These are phyloP conservation scores for Smutsia gigantea DNA, from an alignment of 2,797 vertebrate genomes.

Conservation along the genomic window DNA sequence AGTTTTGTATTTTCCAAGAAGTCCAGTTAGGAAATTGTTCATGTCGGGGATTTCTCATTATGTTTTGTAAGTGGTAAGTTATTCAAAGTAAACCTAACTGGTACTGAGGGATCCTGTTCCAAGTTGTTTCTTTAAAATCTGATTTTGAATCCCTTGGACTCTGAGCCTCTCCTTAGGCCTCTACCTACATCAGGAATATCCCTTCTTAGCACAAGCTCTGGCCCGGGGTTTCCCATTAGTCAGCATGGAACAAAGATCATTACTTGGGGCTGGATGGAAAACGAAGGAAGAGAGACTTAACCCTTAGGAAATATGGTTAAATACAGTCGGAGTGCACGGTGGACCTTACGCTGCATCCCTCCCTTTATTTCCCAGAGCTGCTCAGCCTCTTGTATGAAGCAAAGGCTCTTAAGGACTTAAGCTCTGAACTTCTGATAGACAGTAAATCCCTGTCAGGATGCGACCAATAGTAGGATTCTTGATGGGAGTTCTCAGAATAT, in stretches of 20 bases:
- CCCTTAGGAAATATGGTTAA: not conserved
- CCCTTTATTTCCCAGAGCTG: not conserved
- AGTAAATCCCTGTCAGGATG: not conserved
- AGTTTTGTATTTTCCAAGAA: constrained; percentile 33
- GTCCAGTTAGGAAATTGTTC: not conserved
- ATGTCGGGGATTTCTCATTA: not conserved
- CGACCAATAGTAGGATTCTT: not conserved
- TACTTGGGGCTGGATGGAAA: not conserved
- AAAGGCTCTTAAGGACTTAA: not conserved
- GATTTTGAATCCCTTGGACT: not conserved
- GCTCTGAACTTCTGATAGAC: not conserved
- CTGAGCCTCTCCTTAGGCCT: not conserved
- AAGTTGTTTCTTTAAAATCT: not conserved
- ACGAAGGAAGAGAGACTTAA: not conserved
- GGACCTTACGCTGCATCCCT: not conserved
- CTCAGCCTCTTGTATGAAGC: not conserved
- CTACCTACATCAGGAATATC: not conserved
- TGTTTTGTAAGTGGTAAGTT: not conserved
- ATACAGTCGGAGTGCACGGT: not conserved
- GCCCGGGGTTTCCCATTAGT: not conserved
- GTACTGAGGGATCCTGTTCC: not conserved
- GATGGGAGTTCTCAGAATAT: not conserved
- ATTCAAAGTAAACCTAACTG: not conserved
- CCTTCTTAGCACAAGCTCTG: not conserved
- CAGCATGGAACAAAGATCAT: not conserved